Conservation (phyloP, 2,113 vertebrate genomes). For the Microtus pennsylvanicus region DNA sequence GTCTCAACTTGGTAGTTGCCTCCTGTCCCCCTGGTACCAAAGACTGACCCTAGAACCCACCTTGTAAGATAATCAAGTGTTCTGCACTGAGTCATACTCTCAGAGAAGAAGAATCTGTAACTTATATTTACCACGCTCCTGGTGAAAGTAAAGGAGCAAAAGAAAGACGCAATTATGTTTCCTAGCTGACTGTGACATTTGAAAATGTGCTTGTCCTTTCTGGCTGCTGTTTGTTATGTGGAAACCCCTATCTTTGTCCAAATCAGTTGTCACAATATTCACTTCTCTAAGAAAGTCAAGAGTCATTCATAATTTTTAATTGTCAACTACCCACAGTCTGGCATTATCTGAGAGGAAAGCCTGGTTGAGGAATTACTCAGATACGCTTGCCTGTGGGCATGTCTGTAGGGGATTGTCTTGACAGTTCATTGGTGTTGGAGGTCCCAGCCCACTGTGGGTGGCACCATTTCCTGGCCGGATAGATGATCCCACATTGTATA, state of each 20-base stretch:
- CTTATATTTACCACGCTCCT: not conserved
- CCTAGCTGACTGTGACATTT: not conserved
- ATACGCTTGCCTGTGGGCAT: not conserved
- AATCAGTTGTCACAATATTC: constrained; percentile 36
- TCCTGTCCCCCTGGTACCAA: too few species aligned
- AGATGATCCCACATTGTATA: not conserved
- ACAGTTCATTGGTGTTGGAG: not conserved
- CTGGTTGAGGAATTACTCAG: not conserved
- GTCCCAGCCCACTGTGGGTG: not conserved
- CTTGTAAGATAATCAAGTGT: not conserved
- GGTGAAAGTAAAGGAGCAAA: constrained; percentile 5
- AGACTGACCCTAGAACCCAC: not conserved
- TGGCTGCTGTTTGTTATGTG: not conserved
- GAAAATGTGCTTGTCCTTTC: not conserved
- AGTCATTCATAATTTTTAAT: not conserved
- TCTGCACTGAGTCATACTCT: not conserved
- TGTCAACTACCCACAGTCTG: not conserved
- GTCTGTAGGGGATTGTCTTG: not conserved
- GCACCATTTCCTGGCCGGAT: not conserved
- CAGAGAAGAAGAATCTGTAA: not conserved
- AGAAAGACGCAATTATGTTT: not conserved
- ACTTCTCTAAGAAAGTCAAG: constrained; percentile 54
- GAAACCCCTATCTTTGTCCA: constrained; percentile 17
- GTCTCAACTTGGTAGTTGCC: not conserved
- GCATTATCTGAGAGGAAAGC: not conserved